A percentile compares a stretch with the other conserved stretches of the same genome.
Conservation (phyloP, 2,797 vertebrate species). For the Rhincodon typus region DNA sequence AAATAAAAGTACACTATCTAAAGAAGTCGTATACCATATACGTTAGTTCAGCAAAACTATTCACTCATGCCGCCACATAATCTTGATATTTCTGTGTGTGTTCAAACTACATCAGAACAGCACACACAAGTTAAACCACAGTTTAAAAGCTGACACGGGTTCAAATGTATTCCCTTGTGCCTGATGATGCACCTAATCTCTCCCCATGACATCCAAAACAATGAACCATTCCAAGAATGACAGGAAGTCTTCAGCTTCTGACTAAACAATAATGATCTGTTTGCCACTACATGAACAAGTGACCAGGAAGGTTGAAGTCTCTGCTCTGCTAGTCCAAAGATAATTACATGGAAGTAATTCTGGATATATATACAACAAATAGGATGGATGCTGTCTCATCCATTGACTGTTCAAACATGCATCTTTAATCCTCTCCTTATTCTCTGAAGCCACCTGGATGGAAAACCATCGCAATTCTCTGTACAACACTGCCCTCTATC, state of each 20-base stretch:
- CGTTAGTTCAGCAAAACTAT: neutral
- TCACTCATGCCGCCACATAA: neutral
- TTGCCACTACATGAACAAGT: neutral
- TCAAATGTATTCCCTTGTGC: neutral
- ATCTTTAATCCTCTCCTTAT: neutral
- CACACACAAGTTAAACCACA: no score
- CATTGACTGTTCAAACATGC: neutral
- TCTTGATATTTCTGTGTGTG: neutral
- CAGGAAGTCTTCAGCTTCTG: neutral
- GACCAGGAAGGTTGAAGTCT: neutral
- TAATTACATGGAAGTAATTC: neutral
- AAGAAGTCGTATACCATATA: neutral
- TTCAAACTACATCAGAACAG: neutral
- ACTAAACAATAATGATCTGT: neutral
- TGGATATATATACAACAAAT: neutral
- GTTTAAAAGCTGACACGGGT: neutral
- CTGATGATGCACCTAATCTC: neutral
- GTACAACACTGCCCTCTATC: no score
- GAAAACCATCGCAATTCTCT: no score
- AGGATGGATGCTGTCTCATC: no score
- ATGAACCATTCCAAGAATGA: neutral
- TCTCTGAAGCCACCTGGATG: no score
- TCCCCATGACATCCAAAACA: neutral
- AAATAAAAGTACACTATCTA: neutral
- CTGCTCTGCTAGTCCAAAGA: neutral